Percentiles rank a stretch among this genome's conserved stretches.
Conservation (phyloP, 2,113 vertebrate genomes). For the Pelvicachromis taeniatus region DNA sequence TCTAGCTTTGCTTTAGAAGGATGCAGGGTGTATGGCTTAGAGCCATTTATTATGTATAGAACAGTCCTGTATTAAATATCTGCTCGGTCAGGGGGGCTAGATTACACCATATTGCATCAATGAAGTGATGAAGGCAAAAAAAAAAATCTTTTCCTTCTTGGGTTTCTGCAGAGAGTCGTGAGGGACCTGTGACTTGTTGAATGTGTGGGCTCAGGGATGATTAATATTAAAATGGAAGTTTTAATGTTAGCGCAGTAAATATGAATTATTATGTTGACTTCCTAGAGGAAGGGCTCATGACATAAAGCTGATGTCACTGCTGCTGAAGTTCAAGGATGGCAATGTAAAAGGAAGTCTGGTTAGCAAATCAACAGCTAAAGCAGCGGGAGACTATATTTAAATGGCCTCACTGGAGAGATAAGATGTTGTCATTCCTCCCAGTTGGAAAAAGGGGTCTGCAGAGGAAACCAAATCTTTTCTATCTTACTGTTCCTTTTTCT, state of each 20-base stretch:
- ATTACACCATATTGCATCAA: constrained; percentile 62
- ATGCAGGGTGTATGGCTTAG: constrained; percentile 26
- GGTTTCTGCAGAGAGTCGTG: background rate
- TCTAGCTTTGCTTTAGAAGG: constrained; percentile 25
- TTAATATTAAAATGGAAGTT: background rate
- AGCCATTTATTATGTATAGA: constrained; percentile 62
- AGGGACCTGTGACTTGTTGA: background rate
- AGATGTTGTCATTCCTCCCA: constrained; percentile 27
- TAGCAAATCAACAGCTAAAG: constrained; percentile 25
- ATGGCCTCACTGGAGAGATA: constrained; percentile 33
- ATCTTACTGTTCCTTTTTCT: background rate
- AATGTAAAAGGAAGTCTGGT: background rate
- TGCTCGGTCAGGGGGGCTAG: constrained; percentile 22
- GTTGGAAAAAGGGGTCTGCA: constrained; percentile 9
- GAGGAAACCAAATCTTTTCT: constrained; percentile 23
- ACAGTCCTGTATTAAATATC: constrained; percentile 66
- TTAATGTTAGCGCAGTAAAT: background rate
- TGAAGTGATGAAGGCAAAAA: constrained; percentile 1
- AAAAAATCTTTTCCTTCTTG: background rate
- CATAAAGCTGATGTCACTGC: background rate
- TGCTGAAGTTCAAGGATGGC: constrained; percentile 1
- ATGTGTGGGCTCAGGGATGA: background rate
- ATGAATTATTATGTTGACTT: background rate
- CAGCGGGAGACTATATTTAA: constrained; percentile 58
- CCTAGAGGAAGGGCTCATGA: background rate